Conservation (phyloP, 1,140 invertebrate genomes). For the Philotrypesis tridentata region DNA sequence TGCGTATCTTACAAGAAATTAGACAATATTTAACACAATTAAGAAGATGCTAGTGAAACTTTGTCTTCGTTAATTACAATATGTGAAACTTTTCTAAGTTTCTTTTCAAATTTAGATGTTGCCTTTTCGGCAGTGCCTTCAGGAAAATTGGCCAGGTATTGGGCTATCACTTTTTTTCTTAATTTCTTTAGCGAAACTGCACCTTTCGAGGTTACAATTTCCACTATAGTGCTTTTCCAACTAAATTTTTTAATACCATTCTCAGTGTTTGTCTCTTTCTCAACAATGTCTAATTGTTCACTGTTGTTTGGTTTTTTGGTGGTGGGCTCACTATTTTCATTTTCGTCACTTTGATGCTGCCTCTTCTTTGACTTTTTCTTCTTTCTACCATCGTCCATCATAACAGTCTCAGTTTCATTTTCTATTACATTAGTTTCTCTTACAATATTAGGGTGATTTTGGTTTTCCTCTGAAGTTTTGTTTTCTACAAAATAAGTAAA, state of each 20-base stretch:
- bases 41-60: slow-evolving; percentile 53
- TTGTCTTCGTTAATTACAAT: slow-evolving; percentile 59
- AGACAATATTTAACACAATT: not conserved
- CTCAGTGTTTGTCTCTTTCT: slow-evolving; percentile 15
- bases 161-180: slow-evolving; percentile 66
- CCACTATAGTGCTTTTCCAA: slow-evolving; percentile 66
- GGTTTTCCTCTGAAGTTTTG: slow-evolving; percentile 54
- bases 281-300: not conserved
- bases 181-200: slow-evolving; percentile 70
- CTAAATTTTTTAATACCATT: slow-evolving; percentile 60
- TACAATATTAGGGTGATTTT: slow-evolving; percentile 68
- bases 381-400: slow-evolving; percentile 48
- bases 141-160: slow-evolving; percentile 61
- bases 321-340: not conserved
- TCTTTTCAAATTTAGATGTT: slow-evolving; percentile 68
- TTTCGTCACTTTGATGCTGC: slow-evolving; percentile 49
- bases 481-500: slow-evolving; percentile 47
- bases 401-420: slow-evolving; percentile 48
- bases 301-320: slow-evolving; percentile 45
- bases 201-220: slow-evolving; percentile 63
- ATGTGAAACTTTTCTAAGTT: slow-evolving; percentile 65
- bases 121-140: slow-evolving; percentile 62
- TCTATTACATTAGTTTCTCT: slow-evolving; percentile 56
- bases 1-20: slow-evolving; percentile 36
- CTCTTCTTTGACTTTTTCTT: slow-evolving; percentile 54